Conservation (phyloP, 2,888 invertebrate genomes). For the Cynaeus angustus region DNA sequence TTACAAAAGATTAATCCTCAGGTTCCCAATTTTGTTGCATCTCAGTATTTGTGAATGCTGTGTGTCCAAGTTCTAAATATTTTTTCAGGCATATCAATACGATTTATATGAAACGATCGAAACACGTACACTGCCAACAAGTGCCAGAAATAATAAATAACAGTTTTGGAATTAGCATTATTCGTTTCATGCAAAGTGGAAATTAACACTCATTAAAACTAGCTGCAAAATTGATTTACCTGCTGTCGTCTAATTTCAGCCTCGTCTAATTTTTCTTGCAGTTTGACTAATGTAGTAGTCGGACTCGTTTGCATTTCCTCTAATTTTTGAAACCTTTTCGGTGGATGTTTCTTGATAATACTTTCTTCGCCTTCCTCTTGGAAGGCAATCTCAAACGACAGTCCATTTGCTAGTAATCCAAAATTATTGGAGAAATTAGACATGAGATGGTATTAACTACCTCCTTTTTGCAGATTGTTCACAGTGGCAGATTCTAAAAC, state of each 20-base stretch:
- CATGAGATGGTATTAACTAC: conserved; percentile 55
- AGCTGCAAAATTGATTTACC: conserved; percentile 59
- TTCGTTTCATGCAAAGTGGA: not conserved
- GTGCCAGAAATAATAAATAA: too few relatives aligned
- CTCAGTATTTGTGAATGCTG: too few relatives aligned
- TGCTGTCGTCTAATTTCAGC: conserved; percentile 82
- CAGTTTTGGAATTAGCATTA: too few relatives aligned
- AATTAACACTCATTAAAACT: not conserved
- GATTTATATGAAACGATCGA: too few relatives aligned
- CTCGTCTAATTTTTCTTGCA: conserved; percentile 82
- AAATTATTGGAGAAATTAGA: too few relatives aligned
- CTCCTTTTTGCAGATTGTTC: conserved; percentile 66
- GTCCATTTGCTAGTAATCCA: conserved; percentile 62
- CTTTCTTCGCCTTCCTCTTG: conserved; percentile 66
- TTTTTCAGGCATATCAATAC: too few relatives aligned
- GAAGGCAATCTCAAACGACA: conserved; percentile 69
- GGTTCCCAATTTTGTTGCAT: too few relatives aligned
- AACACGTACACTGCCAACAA: too few relatives aligned
- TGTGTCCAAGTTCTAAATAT: too few relatives aligned
- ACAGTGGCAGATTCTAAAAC: conserved; percentile 61
- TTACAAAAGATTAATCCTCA: too few relatives aligned
- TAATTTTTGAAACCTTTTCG: conserved; percentile 79
- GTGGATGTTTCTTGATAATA: conserved; percentile 77
- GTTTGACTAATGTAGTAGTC: conserved; percentile 74
- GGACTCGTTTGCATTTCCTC: conserved; percentile 78